A percentile compares a stretch with the other conserved stretches of the same genome.
phyloP scores from a whole-genome alignment of 2,113 vertebrate genomes.

The Pionites leucogaster region DNA sequence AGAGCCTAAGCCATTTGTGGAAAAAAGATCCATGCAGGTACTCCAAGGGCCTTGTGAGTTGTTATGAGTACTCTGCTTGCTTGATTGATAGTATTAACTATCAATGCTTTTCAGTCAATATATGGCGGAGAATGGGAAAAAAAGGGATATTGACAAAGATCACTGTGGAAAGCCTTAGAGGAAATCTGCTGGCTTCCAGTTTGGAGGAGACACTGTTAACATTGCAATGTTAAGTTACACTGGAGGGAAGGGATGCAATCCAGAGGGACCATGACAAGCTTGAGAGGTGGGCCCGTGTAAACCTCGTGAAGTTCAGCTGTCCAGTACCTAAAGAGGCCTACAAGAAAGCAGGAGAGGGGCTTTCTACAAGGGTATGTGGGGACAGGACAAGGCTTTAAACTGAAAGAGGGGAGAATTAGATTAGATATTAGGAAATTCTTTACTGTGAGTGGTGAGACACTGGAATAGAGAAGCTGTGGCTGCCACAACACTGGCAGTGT shows the following conservation, averaged over 20 bases:
- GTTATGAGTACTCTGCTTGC: not conserved
- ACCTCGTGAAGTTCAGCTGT: not conserved
- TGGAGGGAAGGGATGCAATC: not conserved
- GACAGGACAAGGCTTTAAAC: not conserved
- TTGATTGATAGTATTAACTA: too few relatives aligned
- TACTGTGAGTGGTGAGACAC: not conserved
- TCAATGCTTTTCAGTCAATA: not conserved
- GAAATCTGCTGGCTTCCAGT: not conserved
- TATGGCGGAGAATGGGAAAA: rapidly evolving
- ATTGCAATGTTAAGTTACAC: not conserved
- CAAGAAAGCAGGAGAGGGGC: not conserved
- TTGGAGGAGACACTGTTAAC: not conserved
- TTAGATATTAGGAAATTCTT: not conserved
- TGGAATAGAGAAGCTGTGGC: not conserved
- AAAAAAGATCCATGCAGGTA: not conserved
- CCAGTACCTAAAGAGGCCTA: not conserved
- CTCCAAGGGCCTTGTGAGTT: not conserved
- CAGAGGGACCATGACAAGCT: not conserved
- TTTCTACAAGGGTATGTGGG: not conserved
- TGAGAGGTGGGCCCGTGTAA: not conserved
- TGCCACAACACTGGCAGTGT: not conserved
- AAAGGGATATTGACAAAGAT: not conserved
- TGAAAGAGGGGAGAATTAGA: not conserved
- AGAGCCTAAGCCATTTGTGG: not conserved
- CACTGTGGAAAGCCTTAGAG: not conserved